Evolutionary conservation across 2,888 invertebrate species (phyloP).

Genomic region (Drosophila conformis): DNA sequence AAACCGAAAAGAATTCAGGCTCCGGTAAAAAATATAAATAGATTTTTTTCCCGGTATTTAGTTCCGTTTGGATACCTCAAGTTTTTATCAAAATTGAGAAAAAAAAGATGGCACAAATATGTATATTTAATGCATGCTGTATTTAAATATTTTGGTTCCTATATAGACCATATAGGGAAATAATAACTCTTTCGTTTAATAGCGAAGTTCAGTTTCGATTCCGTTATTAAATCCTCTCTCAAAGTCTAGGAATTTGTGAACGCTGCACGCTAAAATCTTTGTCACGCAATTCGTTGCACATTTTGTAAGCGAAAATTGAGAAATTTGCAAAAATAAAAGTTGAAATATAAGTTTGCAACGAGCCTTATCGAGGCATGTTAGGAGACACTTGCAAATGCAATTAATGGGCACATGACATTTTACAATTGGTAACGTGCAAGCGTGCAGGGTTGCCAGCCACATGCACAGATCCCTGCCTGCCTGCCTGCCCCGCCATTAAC

Average conservation of each 20-base stretch:
- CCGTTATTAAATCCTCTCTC: neutral
- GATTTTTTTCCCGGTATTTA: neutral
- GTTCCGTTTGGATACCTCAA: neutral
- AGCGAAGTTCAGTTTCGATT: neutral
- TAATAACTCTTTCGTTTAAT: too few relatives aligned
- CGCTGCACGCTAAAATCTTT: neutral
- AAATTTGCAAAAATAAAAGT: neutral
- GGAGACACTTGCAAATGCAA: conserved; percentile 6
- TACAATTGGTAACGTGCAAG: conserved; percentile 8
- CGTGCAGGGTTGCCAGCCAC: conserved; percentile 18
- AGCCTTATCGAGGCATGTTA: conserved; percentile 3
- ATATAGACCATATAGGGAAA: too few relatives aligned
- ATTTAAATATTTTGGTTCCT: neutral
- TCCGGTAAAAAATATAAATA: neutral
- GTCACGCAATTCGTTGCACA: neutral
- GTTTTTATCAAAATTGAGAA: neutral
- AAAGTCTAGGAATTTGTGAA: neutral
- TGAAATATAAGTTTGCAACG: neutral
- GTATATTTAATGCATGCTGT: neutral
- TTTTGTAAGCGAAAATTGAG: neutral
- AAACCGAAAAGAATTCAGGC: neutral
- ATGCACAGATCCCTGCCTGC: conserved; percentile 7
- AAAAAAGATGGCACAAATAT: neutral
- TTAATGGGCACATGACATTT: neutral
- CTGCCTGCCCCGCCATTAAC: conserved; percentile 4